Evolutionary conservation across 1,140 invertebrate genomes (phyloP).

Genomic region (Caenorhabditis remanei): DNA sequence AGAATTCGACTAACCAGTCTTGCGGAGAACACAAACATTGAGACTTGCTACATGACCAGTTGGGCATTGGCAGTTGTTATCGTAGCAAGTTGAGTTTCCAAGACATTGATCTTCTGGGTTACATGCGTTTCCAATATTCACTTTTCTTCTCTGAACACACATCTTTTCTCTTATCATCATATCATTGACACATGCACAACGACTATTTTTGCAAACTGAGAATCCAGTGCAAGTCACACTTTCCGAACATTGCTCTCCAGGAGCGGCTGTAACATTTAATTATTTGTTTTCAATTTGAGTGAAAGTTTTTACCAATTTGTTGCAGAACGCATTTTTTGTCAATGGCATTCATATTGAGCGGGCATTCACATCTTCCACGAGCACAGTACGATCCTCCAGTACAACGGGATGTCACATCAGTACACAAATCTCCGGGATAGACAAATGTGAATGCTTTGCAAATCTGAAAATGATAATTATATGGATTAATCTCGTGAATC

Average conservation of each 20-base stretch:
- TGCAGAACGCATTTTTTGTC: constrained; percentile 57
- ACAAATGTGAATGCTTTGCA: constrained; percentile 59
- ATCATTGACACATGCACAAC: constrained; percentile 16
- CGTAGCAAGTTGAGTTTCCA: constrained; percentile 56
- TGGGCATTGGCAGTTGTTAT: constrained; percentile 55
- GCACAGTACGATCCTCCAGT: constrained; percentile 59
- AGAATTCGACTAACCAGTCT: constrained; percentile 51
- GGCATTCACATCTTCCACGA: constrained; percentile 62
- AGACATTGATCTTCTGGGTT: constrained; percentile 48
- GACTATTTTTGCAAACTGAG: constrained; percentile 7
- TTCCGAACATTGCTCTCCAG: not conserved
- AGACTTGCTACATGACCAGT: constrained; percentile 22
- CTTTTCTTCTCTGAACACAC: constrained; percentile 47
- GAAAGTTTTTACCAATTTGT: constrained; percentile 10
- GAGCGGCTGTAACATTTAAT: not conserved
- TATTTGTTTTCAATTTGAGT: not conserved
- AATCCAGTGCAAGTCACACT: not conserved
- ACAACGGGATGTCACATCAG: constrained; percentile 52
- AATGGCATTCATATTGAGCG: constrained; percentile 39
- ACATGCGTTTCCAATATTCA: constrained; percentile 54
- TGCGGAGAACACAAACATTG: constrained; percentile 44
- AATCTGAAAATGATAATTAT: constrained; percentile 17
- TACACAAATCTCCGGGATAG: constrained; percentile 60
- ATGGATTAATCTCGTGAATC: no score
- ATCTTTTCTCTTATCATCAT: constrained; percentile 39